These are phyloP conservation scores for Gymnocypris eckloni DNA, from an alignment of 2,797 vertebrate genomes.

Conservation along the genomic window DNA sequence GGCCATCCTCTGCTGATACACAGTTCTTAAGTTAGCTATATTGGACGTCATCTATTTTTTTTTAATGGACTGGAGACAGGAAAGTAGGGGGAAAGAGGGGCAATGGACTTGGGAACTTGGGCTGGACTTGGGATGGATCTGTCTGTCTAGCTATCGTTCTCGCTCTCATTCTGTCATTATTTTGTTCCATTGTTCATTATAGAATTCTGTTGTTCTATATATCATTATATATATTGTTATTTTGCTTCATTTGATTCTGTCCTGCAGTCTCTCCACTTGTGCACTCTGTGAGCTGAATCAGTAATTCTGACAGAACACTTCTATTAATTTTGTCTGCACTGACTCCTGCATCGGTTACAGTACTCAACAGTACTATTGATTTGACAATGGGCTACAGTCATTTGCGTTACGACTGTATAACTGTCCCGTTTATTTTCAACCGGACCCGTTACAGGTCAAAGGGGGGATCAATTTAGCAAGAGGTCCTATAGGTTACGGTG, in stretches of 20 bases:
- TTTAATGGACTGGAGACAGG: too few species aligned
- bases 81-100: too few species aligned
- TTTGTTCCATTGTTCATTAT: not conserved
- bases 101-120: too few species aligned
- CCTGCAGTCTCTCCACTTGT: conserved; percentile 41
- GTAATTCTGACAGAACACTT: conserved; percentile 58
- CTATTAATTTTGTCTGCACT: conserved; percentile 51
- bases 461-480: too few species aligned
- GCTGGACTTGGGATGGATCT: too few species aligned
- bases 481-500: too few species aligned
- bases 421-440: too few species aligned
- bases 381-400: conserved; percentile 34
- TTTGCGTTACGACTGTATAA: conserved; percentile 14
- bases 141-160: not conserved
- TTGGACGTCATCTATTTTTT: too few species aligned
- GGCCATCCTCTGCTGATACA: not conserved
- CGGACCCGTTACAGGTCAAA: too few species aligned
- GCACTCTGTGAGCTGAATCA: conserved; percentile 53
- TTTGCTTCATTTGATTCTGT: conserved; percentile 57
- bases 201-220: not conserved
- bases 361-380: conserved; percentile 39
- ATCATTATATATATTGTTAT: not conserved
- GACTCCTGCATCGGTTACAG: conserved; percentile 46
- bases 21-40: not conserved
- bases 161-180: too few species aligned